Conservation (phyloP, 1,140 invertebrate species). For the Pogonomyrmex barbatus region DNA sequence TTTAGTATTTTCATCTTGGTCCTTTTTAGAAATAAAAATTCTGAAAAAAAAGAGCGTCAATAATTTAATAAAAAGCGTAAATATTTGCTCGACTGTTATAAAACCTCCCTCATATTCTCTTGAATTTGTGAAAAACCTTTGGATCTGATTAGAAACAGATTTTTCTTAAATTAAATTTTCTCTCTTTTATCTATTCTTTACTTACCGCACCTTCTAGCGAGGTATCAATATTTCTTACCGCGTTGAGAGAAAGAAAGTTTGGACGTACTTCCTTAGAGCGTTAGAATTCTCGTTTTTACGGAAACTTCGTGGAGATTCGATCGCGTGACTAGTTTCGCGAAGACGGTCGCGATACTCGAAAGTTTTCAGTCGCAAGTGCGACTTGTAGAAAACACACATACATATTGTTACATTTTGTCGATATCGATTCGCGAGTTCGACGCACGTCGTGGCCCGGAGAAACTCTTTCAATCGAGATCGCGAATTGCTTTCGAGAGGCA, state of each 20-base stretch:
- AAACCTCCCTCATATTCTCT: background rate
- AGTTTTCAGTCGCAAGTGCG: conserved; percentile 32
- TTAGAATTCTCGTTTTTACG: conserved; percentile 34
- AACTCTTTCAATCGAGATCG: conserved; percentile 51
- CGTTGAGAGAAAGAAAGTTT: conserved; percentile 44
- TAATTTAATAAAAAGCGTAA: too few species aligned
- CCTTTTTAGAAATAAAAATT: too few species aligned
- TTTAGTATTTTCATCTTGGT: too few species aligned
- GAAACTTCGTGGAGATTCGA: conserved; percentile 34
- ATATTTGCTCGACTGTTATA: background rate
- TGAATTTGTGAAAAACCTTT: background rate
- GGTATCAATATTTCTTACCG: conserved; percentile 20
- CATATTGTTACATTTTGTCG: conserved; percentile 40
- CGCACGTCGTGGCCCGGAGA: background rate
- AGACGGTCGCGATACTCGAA: conserved; percentile 19
- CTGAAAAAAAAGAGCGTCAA: too few species aligned
- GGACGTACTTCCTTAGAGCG: conserved; percentile 17
- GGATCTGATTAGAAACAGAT: conserved; percentile 1
- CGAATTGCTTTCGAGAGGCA: conserved; percentile 10
- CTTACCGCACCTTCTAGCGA: background rate
- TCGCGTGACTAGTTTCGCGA: conserved; percentile 38
- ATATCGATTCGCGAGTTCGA: conserved; percentile 45
- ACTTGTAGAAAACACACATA: conserved; percentile 30
- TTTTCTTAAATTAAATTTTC: conserved; percentile 21
- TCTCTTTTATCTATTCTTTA: conserved; percentile 9